phyloP scores from a whole-genome alignment of 2,797 vertebrate species.

The Acipenser ruthenus region DNA sequence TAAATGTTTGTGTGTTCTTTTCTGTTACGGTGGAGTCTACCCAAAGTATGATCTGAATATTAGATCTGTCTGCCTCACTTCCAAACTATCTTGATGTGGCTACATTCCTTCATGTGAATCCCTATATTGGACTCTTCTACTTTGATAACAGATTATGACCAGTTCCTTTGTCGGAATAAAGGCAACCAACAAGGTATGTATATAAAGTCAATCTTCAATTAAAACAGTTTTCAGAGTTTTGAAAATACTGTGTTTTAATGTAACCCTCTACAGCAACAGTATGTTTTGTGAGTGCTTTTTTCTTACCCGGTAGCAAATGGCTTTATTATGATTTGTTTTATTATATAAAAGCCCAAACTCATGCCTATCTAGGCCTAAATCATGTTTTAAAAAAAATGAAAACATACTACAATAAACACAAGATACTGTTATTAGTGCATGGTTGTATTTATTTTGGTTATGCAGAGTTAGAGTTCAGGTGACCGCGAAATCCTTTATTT shows the following conservation, averaged over 20 bases:
- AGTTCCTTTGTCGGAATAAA: slow-evolving; percentile 81
- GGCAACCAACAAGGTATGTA: slow-evolving; percentile 78
- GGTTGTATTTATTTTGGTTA: no score
- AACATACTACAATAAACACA: no score
- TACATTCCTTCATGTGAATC: slow-evolving; percentile 89
- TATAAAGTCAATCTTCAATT: not conserved
- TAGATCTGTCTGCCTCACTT: slow-evolving; percentile 92
- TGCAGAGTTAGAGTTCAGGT: no score
- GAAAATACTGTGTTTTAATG: slow-evolving; percentile 12
- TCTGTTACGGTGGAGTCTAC: slow-evolving; percentile 84
- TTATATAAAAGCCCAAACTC: no score
- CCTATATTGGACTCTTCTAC: slow-evolving; percentile 90
- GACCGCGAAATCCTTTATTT: no score
- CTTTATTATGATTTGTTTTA: slow-evolving; percentile 1
- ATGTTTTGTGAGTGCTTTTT: not conserved
- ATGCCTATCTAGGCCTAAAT: no score
- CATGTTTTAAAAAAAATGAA: no score
- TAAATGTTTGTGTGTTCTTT: slow-evolving; percentile 17
- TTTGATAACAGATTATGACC: slow-evolving; percentile 80
- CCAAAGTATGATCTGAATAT: slow-evolving; percentile 96
- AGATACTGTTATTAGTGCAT: no score
- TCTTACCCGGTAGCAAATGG: slow-evolving; percentile 1
- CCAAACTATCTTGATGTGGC: slow-evolving; percentile 95
- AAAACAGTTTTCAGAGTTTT: not conserved
- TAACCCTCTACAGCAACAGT: no score